Base-by-base conservation (phyloP, 2,797 vertebrate genomes). In the Rhinoraja longicauda region DNA sequence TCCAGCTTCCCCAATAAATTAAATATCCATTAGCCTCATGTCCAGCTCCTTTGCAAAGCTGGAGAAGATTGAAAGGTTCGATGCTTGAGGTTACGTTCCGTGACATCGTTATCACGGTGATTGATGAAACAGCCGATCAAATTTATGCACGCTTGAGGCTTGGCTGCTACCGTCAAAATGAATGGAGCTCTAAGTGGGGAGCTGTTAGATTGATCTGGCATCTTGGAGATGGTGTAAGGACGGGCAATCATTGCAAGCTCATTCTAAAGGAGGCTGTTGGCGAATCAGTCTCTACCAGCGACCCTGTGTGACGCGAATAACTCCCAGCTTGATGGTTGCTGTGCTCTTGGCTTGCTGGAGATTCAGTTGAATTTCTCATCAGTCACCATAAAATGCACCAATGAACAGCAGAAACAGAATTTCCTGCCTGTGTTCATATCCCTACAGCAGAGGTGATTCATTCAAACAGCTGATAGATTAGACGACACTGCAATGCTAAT, bases 21-120 rank as follows among this genome's bases (percentile, higher is more conserved):
- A 92, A 92, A 75, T 92, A 92, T 75, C 90, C 90, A 92, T 92
- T 75, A 75, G 90, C 70, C 39, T 53, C 90, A 29, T 67, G 59
- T 36, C 84, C 84, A 21, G 84, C 84, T 88, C n/a, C 59, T 62
- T 88, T 88, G 62, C 96, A 79, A 95, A 96, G 96, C 96, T 94
- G 94, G 78, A 62, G 93, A 70, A 93, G 93, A 93, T 62, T 92
- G 93, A 64, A 72, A 72, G 19, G 93, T 94, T 94, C 93, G 94
- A 94, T 94, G 93, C 93, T 94, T 94, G 94, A 95, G 96, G 95
- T 94, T 93, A 84, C 93, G 94, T 93, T 90, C 57, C 91, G 93
- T 93, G 94, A 94, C 91, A 79, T 93, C 81, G 93, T 93, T 93
- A 94, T 94, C 93, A 91, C 32, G 53, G 78, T 93, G 93, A 93